phyloP scores from a whole-genome alignment of 2,113 vertebrate genomes.

The Coptodon bakossiorum region DNA sequence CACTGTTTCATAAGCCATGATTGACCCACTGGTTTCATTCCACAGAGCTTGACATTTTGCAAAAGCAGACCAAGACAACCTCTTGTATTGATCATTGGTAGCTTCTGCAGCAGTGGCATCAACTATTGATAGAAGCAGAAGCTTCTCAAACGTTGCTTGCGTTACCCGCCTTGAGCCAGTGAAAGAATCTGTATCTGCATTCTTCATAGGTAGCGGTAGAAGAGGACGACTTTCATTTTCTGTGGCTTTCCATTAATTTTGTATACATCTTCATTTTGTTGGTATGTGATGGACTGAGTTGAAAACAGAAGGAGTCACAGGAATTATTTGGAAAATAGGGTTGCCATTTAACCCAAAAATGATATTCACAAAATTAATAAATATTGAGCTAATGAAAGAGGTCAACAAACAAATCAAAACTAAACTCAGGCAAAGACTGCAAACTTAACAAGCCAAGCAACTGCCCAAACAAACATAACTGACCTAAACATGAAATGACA shows the following conservation, averaged over 20 bases:
- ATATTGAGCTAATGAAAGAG: not conserved
- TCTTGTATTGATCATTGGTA: not conserved
- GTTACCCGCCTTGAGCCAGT: rapidly evolving
- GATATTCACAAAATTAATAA: rapidly evolving
- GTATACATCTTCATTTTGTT: not conserved
- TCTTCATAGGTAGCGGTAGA: rapidly evolving
- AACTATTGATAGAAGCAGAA: not conserved
- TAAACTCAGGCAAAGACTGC: rapidly evolving
- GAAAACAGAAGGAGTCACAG: rapidly evolving
- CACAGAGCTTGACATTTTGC: not conserved
- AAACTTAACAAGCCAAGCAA: not conserved
- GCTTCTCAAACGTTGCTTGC: not conserved
- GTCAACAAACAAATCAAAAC: not conserved
- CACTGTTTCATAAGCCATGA: not conserved
- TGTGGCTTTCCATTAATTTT: not conserved
- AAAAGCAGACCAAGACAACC: not conserved
- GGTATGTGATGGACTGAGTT: not conserved
- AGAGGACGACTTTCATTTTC: not conserved
- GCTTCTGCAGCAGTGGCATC: not conserved
- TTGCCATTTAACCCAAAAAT: not conserved
- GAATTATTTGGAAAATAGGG: not conserved
- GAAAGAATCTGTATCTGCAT: not conserved
- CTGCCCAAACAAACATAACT: rapidly evolving
- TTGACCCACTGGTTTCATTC: rapidly evolving
- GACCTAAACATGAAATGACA: not conserved